Base-by-base conservation (phyloP, 2,888 invertebrate species). In the Strigamia transsilvanica region DNA sequence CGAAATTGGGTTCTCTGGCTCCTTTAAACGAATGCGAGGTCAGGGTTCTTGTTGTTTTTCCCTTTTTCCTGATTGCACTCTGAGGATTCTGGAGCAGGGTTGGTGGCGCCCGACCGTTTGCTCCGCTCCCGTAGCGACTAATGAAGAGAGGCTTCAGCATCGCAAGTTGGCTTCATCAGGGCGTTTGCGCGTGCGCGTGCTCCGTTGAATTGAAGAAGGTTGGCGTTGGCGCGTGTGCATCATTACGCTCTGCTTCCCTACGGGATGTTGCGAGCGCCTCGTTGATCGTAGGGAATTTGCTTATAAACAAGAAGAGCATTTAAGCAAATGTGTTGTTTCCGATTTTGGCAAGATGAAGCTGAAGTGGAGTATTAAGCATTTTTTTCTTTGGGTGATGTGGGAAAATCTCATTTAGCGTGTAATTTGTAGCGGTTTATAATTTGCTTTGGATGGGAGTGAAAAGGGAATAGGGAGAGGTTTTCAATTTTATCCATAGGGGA, bases 261-360 rank as follows among this genome's bases (percentile, higher is more conserved):
- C 27, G 73, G 73, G 32, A 73, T 32, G 73, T 73, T 73, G 73
- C 73, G 32, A 73, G 73, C 73, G 73, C 27, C 73, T 73, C 73
- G 73, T 73, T 73, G 73, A 73, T 73, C 73, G 73, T 27, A n/a
- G 73, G 73, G 73, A 73, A 73, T 73, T 73, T 73, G 27, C 73
- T 73, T 73, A 73, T 73, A 73, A 73, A 73, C 73, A 73, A 73
- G 73, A 73, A 73, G 73, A 73, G 73, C 73, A 73, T 73, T 73
- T 73, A 73, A n/a, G 73, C 73, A 73, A 73, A 73, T 73, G 73
- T 32, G 32, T 56, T 32, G 73, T 73, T 73, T 73, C 32, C 73
- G 32, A 73, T 32, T 23, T 73, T 23, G 7, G 32, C n/a, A 32
- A 73, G 32, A 13, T 32, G 27, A 73, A 73, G 27, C 32, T 27